Percentiles rank a stretch among this genome's conserved stretches.
These are phyloP conservation scores for Corythornis vintsioides DNA, from an alignment of 2,113 vertebrate genomes.

Conservation along the genomic window DNA sequence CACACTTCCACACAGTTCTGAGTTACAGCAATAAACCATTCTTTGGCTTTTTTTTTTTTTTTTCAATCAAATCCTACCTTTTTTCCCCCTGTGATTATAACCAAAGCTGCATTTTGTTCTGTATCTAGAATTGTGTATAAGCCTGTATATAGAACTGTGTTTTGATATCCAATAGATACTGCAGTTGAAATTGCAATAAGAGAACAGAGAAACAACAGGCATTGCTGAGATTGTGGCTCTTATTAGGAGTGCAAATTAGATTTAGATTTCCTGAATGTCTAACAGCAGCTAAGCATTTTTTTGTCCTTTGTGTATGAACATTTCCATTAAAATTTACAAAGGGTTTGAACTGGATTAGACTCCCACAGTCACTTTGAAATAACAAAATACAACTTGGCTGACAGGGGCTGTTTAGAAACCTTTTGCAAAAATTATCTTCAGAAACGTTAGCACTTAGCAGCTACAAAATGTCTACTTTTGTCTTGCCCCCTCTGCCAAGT, in stretches of 20 bases:
- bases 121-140: not conserved
- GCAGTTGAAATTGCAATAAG: not conserved
- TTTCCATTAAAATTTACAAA: conserved; percentile 66
- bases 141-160: not conserved
- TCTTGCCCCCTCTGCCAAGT: conserved; percentile 72
- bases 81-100: not conserved
- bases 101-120: not conserved
- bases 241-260: conserved; percentile 61
- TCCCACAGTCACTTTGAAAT: conserved; percentile 67
- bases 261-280: conserved; percentile 62
- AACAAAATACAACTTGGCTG: conserved; percentile 64
- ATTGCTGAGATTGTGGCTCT: not conserved
- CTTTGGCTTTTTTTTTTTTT: not conserved
- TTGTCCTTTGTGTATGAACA: conserved; percentile 63
- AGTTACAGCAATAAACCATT: not conserved
- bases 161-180: not conserved
- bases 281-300: conserved; percentile 45
- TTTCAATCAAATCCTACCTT: not conserved
- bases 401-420: conserved; percentile 70
- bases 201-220: conserved; percentile 23
- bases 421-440: conserved; percentile 66
- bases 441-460: conserved; percentile 68
- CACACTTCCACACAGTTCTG: accelerated
- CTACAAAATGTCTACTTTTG: conserved; percentile 71
- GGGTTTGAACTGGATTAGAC: conserved; percentile 66